Conservation (phyloP, 2,888 invertebrate genomes). For the Rhyacophila evoluta region DNA sequence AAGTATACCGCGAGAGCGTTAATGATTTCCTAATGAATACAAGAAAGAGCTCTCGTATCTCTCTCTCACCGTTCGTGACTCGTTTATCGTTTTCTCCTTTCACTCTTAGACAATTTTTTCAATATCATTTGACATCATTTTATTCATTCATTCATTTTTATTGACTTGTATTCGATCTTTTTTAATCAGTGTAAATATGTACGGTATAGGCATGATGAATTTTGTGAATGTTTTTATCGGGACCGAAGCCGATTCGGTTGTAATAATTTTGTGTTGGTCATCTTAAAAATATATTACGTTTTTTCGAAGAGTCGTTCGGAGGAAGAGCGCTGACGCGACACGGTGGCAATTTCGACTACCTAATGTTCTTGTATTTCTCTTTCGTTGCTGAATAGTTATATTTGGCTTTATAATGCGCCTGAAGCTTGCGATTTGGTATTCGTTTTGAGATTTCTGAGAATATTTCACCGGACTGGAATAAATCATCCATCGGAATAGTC, state of each 20-base stretch:
- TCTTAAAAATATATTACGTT: background rate
- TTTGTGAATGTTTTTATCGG: background rate
- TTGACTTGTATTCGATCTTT: background rate
- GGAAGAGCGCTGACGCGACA: background rate
- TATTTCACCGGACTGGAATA: background rate
- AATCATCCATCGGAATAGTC: slow-evolving; percentile 8
- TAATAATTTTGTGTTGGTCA: background rate
- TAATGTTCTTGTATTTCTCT: background rate
- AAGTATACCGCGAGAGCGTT: slow-evolving; percentile 44
- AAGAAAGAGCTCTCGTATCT: slow-evolving; percentile 32
- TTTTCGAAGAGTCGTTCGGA: background rate
- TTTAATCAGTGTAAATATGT: slow-evolving; percentile 11
- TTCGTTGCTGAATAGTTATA: background rate
- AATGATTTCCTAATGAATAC: slow-evolving; percentile 39
- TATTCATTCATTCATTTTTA: background rate
- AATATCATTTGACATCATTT: background rate
- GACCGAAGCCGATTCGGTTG: background rate
- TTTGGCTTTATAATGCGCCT: background rate
- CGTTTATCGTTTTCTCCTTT: background rate
- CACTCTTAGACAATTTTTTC: background rate
- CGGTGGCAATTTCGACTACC: background rate
- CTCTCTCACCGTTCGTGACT: background rate
- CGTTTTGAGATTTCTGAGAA: background rate
- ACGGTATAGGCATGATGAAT: background rate
- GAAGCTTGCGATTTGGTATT: background rate